Base-by-base conservation (phyloP, 2,888 invertebrate species). In the Nasonia oneida region DNA sequence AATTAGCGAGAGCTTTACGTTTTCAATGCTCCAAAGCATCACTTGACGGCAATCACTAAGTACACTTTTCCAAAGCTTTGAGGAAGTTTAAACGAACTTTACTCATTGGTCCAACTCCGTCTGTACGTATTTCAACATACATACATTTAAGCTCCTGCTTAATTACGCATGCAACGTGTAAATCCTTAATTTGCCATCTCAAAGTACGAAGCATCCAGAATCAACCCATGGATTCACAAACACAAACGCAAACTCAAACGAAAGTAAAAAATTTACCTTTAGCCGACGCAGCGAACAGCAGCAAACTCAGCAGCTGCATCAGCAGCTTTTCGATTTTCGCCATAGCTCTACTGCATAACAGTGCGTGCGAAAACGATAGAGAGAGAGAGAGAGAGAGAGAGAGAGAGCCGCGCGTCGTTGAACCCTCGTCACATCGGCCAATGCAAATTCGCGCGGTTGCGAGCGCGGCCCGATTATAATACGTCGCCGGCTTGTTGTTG, bases 361-460 rank as follows among this genome's bases (percentile, higher is more conserved):
- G 50, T 64, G 71, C 53, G 53, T 37, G 47, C 39, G 53, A 71
- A 57, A 57, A 57, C 39, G 57, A 33, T 4, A 67, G 57, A 37
- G 3, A 4, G 29, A 29, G 29, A 29, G 29, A 29, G 23, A 29
- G 29, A 29, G 29, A 29, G 23, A 29, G 29, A 29, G 29, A 29
- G 29, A 29, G 29, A 29, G 29, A 29, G 29, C 29, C 53, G 37
- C 29, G 15, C 73, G 73, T 81, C 33, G 50, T 37, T 42, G 29
- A 53, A 50, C 47, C 61, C 39, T 39, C 33, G 47, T 39, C 37
- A 61, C 82, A 75, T 82, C 75, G 75, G 75, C 53, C 53, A 29
- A 83, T 83, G 82, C 76, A 76, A 83, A 83, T 83, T 74, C 29
- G 18, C 81, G 73, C 81, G 74, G 29, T 73, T 37, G 37, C 82